These are phyloP conservation scores for Myotis planiceps DNA, from an alignment of 2,797 vertebrate genomes.

Conservation along the genomic window DNA sequence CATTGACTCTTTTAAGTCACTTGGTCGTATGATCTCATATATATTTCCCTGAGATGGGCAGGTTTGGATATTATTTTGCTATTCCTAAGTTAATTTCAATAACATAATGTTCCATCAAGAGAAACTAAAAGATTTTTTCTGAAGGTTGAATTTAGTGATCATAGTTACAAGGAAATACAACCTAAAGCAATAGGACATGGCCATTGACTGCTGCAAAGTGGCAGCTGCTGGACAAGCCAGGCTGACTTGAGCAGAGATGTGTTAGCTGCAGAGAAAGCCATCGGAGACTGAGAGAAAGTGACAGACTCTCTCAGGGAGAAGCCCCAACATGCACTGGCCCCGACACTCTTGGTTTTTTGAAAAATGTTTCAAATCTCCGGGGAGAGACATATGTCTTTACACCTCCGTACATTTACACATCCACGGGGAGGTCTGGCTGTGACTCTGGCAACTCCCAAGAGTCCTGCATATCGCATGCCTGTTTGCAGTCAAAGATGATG, in stretches of 20 bases:
- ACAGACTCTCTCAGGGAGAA: not conserved
- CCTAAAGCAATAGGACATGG: not conserved
- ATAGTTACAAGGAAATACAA: conserved; percentile 2
- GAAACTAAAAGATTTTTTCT: not conserved
- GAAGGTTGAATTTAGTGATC: not conserved
- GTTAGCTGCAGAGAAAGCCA: not conserved
- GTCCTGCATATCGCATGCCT: rapidly evolving
- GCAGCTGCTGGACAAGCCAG: not conserved
- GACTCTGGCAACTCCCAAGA: not conserved
- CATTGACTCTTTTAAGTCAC: not conserved
- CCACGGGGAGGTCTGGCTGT: not conserved
- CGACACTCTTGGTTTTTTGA: not conserved
- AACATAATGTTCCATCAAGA: not conserved
- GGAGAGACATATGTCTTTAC: not conserved
- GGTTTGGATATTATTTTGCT: not conserved
- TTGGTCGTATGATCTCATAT: not conserved
- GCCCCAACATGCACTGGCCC: not conserved
- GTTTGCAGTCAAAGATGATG: not conserved
- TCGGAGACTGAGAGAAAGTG: not conserved
- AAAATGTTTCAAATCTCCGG: not conserved
- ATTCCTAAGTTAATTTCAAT: not conserved
- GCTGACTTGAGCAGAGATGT: not conserved
- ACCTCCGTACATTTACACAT: not conserved
- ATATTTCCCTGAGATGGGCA: not conserved
- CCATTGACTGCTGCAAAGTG: not conserved